phyloP scores from a whole-genome alignment of 2,113 vertebrate species.

The Periophthalmus modestus region DNA sequence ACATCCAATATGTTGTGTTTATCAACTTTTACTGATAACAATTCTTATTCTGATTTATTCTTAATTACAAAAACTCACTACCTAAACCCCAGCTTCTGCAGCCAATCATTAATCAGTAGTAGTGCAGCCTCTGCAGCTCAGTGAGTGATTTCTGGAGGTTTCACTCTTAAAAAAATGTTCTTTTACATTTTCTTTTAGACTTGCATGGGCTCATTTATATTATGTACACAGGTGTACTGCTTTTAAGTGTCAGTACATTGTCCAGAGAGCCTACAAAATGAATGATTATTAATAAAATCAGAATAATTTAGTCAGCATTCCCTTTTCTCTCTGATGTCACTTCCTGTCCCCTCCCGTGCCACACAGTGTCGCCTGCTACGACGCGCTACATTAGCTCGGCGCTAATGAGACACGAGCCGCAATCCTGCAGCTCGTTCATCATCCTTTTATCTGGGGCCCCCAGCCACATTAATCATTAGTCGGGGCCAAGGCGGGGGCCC shows the following conservation, averaged over 20 bases:
- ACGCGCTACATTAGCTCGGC: constrained; percentile 89
- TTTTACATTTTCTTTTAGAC: too few species aligned
- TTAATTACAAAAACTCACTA: too few species aligned
- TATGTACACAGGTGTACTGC: too few species aligned
- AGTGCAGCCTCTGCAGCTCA: too few species aligned
- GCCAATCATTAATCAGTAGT: too few species aligned
- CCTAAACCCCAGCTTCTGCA: too few species aligned
- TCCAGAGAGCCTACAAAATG: background rate
- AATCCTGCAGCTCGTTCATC: constrained; percentile 89
- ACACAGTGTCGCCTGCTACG: constrained; percentile 51
- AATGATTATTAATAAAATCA: background rate
- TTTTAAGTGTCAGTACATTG: background rate
- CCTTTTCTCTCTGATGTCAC: constrained; percentile 1
- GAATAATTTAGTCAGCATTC: background rate
- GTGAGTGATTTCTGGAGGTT: too few species aligned
- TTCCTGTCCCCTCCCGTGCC: background rate
- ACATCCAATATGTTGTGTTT: too few species aligned
- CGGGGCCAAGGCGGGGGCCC: constrained; percentile 68
- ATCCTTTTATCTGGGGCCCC: constrained; percentile 91
- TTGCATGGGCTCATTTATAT: too few species aligned
- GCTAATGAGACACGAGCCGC: constrained; percentile 90
- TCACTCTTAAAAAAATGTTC: too few species aligned
- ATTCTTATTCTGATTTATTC: too few species aligned
- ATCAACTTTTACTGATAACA: too few species aligned
- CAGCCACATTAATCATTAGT: constrained; percentile 88